Evolutionary conservation across 2,888 invertebrate genomes (phyloP).

Genomic region (Glyphotaelius pellucidus): DNA sequence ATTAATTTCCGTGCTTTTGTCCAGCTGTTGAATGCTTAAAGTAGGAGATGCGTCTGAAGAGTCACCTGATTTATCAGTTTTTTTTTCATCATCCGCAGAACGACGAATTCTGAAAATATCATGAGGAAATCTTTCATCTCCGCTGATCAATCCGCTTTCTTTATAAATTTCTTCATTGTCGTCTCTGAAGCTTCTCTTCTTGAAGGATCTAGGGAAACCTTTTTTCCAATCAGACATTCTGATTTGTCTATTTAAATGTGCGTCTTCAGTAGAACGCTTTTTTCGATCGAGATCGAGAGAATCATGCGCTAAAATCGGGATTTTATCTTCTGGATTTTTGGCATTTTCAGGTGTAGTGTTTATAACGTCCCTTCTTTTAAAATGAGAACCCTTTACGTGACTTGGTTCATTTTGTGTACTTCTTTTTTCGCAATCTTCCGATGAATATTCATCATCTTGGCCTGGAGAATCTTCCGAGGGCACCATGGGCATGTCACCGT

Average conservation of each 20-base stretch:
- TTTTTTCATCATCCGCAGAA: not conserved
- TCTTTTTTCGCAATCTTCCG: not conserved
- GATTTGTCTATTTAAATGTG: not conserved
- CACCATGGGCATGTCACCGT: not conserved
- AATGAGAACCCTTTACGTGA: not conserved
- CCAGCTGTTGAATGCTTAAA: slow-evolving; percentile 22
- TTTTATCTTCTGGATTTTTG: not conserved
- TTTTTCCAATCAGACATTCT: not conserved
- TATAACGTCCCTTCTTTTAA: not conserved
- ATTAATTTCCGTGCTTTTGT: slow-evolving; percentile 41
- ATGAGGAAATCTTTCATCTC: slow-evolving; percentile 32
- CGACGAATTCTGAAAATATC: slow-evolving; percentile 18
- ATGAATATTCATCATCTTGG: not conserved
- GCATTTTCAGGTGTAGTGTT: not conserved
- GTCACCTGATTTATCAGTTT: not conserved
- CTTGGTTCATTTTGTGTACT: not conserved
- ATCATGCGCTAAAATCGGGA: too few relatives aligned
- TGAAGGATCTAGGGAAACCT: not conserved
- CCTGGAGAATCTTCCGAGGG: not conserved
- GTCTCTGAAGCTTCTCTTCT: not conserved
- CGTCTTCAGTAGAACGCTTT: slow-evolving; percentile 5
- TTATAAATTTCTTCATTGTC: not conserved
- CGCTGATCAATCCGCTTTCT: not conserved
- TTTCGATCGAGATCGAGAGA: not conserved
- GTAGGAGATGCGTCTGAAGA: not conserved